Evolutionary conservation across 53 echinoderm and acorn worm species (phyloP).

Genomic region (Temnopleurus reevesii): DNA sequence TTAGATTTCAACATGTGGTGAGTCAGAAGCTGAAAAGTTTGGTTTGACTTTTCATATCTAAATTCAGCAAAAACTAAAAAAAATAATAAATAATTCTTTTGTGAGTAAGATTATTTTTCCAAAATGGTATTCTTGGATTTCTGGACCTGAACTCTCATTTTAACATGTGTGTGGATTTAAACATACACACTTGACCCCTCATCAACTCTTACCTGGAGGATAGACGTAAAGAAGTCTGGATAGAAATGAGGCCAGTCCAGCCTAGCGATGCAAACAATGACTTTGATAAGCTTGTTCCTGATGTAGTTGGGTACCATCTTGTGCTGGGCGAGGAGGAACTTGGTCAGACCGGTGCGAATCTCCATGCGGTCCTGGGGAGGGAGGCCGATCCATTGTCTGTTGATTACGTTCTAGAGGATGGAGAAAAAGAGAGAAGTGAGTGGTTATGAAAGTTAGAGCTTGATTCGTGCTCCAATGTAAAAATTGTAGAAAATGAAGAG

Average conservation of each 20-base stretch:
- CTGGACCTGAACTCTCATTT: too few relatives aligned
- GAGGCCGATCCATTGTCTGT: constrained; percentile 93
- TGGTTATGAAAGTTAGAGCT: background rate
- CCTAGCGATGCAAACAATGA: constrained; percentile 91
- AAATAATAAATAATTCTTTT: too few relatives aligned
- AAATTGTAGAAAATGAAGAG: too few relatives aligned
- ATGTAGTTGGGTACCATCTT: constrained; percentile 84
- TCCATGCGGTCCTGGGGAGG: constrained; percentile 87
- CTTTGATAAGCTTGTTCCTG: constrained; percentile 96
- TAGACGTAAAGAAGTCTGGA: constrained; percentile 98
- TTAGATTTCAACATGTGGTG: too few relatives aligned
- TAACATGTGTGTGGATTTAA: too few relatives aligned
- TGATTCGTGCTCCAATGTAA: too few relatives aligned
- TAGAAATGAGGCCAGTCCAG: constrained; percentile 99
- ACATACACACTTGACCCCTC: too few relatives aligned
- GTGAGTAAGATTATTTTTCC: too few relatives aligned
- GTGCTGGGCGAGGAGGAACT: constrained; percentile 89
- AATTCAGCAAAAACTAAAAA: too few relatives aligned
- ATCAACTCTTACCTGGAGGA: constrained; percentile 88
- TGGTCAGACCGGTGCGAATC: constrained; percentile 87
- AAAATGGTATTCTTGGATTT: too few relatives aligned
- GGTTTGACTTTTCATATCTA: too few relatives aligned
- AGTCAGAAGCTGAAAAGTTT: too few relatives aligned
- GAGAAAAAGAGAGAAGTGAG: background rate
- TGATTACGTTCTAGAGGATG: constrained; percentile 81